A percentile compares a stretch with the other conserved stretches of the same genome.
phyloP scores from a whole-genome alignment of 1,140 invertebrate species.

The Scaptomyza pallida region DNA sequence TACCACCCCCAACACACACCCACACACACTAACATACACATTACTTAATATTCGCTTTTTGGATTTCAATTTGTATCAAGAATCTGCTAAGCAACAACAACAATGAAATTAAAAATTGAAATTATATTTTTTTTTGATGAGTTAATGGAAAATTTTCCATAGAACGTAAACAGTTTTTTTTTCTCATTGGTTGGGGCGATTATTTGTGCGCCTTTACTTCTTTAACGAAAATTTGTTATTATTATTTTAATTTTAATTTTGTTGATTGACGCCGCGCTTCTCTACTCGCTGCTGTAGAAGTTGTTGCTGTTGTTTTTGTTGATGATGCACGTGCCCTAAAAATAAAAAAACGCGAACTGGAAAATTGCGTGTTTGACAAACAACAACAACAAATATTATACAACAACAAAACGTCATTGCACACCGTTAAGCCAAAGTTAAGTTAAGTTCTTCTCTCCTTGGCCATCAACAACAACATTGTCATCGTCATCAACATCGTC shows the following conservation, averaged over 20 bases:
- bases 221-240: constrained; percentile 68
- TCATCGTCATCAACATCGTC: too few relatives aligned
- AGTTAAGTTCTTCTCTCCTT: too few relatives aligned
- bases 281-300: too few relatives aligned
- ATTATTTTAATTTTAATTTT: constrained; percentile 79
- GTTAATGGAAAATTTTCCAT: constrained; percentile 73
- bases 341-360: too few relatives aligned
- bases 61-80: constrained; percentile 28
- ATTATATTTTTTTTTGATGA: constrained; percentile 70
- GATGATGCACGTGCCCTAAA: constrained; percentile 51
- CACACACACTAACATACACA: constrained; percentile 27
- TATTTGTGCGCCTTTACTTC: constrained; percentile 54
- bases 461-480: too few relatives aligned
- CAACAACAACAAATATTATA: constrained; percentile 42
- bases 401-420: constrained; percentile 6
- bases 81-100: constrained; percentile 36
- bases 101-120: constrained; percentile 13
- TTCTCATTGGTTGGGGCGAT: constrained; percentile 16
- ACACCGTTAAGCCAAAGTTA: constrained; percentile 25
- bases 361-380: constrained; percentile 76
- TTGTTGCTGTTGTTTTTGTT: constrained; percentile 36
- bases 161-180: constrained; percentile 27
- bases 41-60: constrained; percentile 62
- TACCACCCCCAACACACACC: constrained; percentile 20
- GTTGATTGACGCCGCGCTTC: constrained; percentile 57